phyloP scores from a whole-genome alignment of 2,113 vertebrate genomes.

The Cichladusa arquata region DNA sequence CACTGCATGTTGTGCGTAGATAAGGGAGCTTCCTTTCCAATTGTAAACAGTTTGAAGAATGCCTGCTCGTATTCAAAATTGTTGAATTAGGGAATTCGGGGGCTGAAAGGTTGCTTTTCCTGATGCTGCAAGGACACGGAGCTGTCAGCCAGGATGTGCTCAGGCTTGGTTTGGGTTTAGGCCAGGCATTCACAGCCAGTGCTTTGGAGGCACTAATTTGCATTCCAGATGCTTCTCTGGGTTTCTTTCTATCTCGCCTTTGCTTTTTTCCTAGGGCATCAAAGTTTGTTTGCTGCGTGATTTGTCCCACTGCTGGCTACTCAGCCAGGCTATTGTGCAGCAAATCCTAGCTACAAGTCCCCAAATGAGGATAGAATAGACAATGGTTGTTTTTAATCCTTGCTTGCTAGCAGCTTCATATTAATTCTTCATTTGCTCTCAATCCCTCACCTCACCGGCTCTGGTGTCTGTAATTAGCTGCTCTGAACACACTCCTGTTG shows the following conservation, averaged over 20 bases:
- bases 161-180: not conserved
- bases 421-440: constrained; percentile 16
- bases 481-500: not conserved
- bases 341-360: not conserved
- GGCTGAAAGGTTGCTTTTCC: constrained; percentile 8
- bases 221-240: constrained; percentile 26
- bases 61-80: not conserved
- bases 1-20: not conserved
- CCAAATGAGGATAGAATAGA: not conserved
- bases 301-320: constrained; percentile 26
- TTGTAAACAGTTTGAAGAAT: not conserved
- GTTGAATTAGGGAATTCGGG: not conserved
- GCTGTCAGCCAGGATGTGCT: not conserved
- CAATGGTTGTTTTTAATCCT: not conserved
- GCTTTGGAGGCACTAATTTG: not conserved
- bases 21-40: not conserved
- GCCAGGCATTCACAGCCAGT: constrained; percentile 11
- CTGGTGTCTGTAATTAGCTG: constrained; percentile 1
- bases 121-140: not conserved
- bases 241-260: not conserved
- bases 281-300: constrained; percentile 43
- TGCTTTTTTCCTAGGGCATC: not conserved
- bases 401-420: not conserved
- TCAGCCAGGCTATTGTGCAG: not conserved
- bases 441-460: not conserved